Base-by-base conservation (phyloP, 2,888 invertebrate species). In the Limnephilus lunatus region DNA sequence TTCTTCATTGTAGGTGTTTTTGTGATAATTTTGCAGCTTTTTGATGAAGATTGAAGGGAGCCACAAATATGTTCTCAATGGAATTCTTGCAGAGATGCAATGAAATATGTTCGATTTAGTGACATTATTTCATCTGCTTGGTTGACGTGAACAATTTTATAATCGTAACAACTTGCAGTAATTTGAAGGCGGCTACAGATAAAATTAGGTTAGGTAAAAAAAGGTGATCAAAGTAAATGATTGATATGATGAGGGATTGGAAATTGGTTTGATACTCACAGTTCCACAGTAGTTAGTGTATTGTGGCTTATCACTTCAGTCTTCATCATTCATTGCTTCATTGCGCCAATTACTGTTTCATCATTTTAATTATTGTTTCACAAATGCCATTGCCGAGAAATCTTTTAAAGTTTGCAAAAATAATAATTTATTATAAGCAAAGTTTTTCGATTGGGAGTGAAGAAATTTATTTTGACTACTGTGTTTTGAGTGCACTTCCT, bases 11-110 rank as follows among this genome's bases (percentile, higher is more conserved):
- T 89, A 68, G 89, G n/a, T 48, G 39, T 82, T 90, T 90, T 44
- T 90, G 82, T 44, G n/a, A 90, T 82, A 35, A 81, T 90, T 88
- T 82, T 14, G 32, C 81, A 89, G 44, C 35, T 82, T 30, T 90
- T 90, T 82, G 30, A 53, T 88, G 53, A 87, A 88, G 80, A 88
- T 68, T 31, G 44, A 44, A 86, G 44, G 86, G 14, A 48, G 48
- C 44, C 86, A 39, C 86, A 86, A 86, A 48, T 44, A 44, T 44
- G 9, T 48, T 44, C 68, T 68, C 68, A 68, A 68, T 30, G 48
- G 14, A 86, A 48, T 86, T 32, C 31, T 39, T 86, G 48, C 35
- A 86, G 83, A 83, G 83, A 25, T 83, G 19, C 53, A 19, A 68
- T 68, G 19, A 68, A 68, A 19, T 53, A 53, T 68, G 68, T 25